Evolutionary conservation across 2,888 invertebrate genomes (phyloP).

Genomic region (Protophormia terraenovae): DNA sequence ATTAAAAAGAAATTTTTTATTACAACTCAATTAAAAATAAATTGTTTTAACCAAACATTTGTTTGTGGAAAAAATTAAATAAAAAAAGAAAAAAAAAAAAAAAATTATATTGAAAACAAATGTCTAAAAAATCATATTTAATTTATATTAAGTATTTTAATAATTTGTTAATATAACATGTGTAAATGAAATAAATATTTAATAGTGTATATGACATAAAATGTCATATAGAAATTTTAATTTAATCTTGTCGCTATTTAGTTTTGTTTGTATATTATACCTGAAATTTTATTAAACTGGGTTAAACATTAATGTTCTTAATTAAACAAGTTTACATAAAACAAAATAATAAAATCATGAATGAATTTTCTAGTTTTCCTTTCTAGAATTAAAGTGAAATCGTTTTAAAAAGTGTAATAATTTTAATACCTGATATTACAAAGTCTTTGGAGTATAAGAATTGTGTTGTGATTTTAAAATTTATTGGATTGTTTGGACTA

Average conservation of each 20-base stretch:
- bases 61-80: neutral
- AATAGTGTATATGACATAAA: constrained; percentile 1
- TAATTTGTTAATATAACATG: neutral
- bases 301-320: constrained; percentile 1
- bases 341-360: neutral
- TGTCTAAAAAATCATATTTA: too few species aligned
- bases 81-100: neutral
- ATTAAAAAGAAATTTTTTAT: neutral
- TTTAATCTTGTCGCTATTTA: neutral
- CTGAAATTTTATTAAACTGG: neutral
- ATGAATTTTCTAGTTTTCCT: constrained; percentile 1
- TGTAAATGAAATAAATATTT: constrained; percentile 19
- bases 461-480: neutral
- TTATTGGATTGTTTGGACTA: neutral
- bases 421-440: neutral
- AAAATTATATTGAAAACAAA: neutral
- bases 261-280: neutral
- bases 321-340: constrained; percentile 21
- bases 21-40: neutral
- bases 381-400: constrained; percentile 24
- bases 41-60: neutral
- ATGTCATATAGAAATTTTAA: constrained; percentile 2
- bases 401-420: neutral
- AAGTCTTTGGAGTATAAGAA: neutral
- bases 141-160: neutral